Evolutionary conservation across 2,888 invertebrate genomes (phyloP).

Genomic region (Macropis europaea): DNA sequence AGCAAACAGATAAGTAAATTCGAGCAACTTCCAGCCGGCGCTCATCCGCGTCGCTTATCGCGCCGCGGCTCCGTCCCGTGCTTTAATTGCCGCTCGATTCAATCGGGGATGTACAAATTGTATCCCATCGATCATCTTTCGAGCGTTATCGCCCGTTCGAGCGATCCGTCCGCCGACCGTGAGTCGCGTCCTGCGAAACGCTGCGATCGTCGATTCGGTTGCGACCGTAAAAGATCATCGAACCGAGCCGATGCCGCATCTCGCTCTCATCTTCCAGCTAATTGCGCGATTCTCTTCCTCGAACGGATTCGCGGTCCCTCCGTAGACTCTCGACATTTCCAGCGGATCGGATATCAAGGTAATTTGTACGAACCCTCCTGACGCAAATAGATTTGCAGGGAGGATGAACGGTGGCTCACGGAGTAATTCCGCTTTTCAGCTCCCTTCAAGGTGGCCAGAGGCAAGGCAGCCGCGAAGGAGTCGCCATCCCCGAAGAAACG

Average conservation of each 20-base stretch:
- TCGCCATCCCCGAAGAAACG: background rate
- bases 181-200: constrained; percentile 31
- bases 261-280: no score
- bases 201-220: background rate
- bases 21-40: background rate
- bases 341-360: no score
- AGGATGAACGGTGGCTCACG: no score
- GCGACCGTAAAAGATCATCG: background rate
- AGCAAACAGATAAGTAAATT: background rate
- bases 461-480: background rate
- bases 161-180: constrained; percentile 12
- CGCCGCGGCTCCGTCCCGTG: constrained; percentile 6
- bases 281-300: no score
- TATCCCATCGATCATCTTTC: constrained; percentile 39
- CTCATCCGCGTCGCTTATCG: constrained; percentile 8
- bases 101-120: constrained; percentile 41
- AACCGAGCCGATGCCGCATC: no score
- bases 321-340: no score
- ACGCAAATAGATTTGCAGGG: no score
- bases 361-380: no score
- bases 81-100: constrained; percentile 43
- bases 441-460: constrained; percentile 20
- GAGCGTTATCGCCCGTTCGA: constrained; percentile 29
- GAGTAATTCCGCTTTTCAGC: constrained; percentile 29
- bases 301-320: no score